Evolutionary conservation across 2,797 vertebrate species (phyloP), one percentile per base, ranked within the genome.

Genomic region (Austrolebias charrua): DNA sequence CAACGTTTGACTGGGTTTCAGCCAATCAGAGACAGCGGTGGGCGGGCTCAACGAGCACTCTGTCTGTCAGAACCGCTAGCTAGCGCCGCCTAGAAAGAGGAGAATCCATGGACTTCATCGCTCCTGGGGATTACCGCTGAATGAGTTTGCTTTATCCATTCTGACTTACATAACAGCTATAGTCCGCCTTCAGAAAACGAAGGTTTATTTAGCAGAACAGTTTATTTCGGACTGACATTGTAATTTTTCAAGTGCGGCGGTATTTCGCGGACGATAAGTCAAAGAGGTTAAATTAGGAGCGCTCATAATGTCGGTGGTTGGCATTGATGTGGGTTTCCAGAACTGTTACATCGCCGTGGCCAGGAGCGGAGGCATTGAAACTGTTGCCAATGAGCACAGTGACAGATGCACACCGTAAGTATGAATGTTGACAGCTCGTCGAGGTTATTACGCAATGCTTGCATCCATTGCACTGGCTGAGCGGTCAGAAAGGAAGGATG

Each of bases 381-480:
- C 96, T 70, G 92, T 98, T 85, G 93, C 95, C 77, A 98, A 98
- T 67, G 96, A 98, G 38, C 96, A 97, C 94, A 97, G 96, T 91
- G 96, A 98, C 93, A 94, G 96, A 91, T 97, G 95, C 89, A 98
- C 96, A 20, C 96, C 96, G 96, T 98, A 76, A 96, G 96, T 97
- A 90, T 79, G 47, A 44, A 67, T 10, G 28, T 10, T 69, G 78
- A 59, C 67, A 69, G 69, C 57, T 58, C 60, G 0, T 63, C 50
- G 62, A 77, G 65, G 55, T 78, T 67, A 75, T 90, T 89, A 91
- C 84, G 89, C 88, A 88, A 82, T 83, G 76, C 76, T 76, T 76
- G 80, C 57, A 60, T 62, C 71, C 42, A n/a, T 55, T 66, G 68
- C 63, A 47, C 69, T 52, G 63, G 55, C 55, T 18, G 69, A 51